These are phyloP conservation scores for Vicugna pacos DNA, from an alignment of 2,113 vertebrate genomes.

Conservation along the genomic window DNA sequence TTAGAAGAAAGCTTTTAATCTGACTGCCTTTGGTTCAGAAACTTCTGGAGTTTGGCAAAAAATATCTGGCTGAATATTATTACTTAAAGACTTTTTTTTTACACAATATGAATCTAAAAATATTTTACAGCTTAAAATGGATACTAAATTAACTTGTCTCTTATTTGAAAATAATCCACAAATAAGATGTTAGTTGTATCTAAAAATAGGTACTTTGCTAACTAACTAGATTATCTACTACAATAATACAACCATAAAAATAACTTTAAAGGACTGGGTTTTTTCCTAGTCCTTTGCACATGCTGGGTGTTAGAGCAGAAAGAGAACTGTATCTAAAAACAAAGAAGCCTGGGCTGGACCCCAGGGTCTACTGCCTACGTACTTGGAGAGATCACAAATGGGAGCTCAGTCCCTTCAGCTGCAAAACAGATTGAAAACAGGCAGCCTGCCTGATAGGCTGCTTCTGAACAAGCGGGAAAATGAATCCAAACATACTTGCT, in stretches of 20 bases:
- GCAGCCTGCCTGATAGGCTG: background rate
- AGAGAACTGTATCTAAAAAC: background rate
- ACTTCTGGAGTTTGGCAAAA: background rate
- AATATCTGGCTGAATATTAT: background rate
- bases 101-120: background rate
- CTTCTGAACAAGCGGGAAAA: background rate
- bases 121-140: background rate
- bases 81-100: background rate
- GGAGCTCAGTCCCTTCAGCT: background rate
- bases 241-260: background rate
- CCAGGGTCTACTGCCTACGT: background rate
- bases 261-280: background rate
- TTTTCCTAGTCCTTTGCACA: background rate
- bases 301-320: background rate
- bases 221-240: constrained; percentile 1
- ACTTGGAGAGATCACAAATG: background rate
- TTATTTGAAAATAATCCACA: constrained; percentile 41
- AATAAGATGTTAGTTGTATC: background rate
- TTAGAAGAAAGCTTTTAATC: background rate
- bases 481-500: background rate
- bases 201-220: constrained; percentile 45
- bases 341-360: background rate
- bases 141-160: constrained; percentile 35
- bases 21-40: background rate
- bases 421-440: background rate